phyloP scores from a whole-genome alignment of 2,113 vertebrate genomes.

The Struthidea cinerea region DNA sequence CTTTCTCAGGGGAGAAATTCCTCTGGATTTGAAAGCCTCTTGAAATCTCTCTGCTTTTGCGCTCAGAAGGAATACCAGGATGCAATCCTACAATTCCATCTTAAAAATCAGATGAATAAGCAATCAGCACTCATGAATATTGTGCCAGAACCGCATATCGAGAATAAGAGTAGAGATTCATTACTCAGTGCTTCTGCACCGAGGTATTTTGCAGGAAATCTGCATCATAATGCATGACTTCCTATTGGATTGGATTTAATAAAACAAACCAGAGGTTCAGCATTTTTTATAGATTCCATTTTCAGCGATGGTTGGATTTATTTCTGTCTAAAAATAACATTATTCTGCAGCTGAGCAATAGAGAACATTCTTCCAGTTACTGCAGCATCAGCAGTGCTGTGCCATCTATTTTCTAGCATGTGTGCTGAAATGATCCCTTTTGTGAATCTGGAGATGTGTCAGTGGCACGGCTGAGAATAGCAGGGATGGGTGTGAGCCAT shows the following conservation, averaged over 20 bases:
- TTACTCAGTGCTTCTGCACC: constrained; percentile 16
- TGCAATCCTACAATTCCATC: neutral
- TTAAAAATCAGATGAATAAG: constrained; percentile 40
- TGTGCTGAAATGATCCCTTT: neutral
- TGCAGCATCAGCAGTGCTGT: constrained; percentile 12
- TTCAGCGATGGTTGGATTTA: neutral
- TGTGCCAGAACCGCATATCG: neutral
- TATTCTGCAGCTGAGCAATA: neutral
- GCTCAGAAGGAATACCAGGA: neutral
- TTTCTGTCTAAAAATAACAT: constrained; percentile 36
- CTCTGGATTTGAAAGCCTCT: neutral
- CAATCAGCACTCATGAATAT: constrained; percentile 45
- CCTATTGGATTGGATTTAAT: constrained; percentile 8
- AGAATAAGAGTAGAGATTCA: constrained; percentile 1
- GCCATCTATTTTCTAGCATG: neutral
- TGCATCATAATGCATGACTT: constrained; percentile 28
- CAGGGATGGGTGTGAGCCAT: neutral
- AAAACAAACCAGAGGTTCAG: constrained; percentile 29
- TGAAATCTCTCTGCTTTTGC: neutral
- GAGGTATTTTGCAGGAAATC: constrained; percentile 31
- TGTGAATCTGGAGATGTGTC: neutral
- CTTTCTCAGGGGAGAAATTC: neutral
- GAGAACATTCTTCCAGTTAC: neutral
- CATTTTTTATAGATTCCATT: constrained; percentile 1
- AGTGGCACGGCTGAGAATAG: neutral